These are phyloP conservation scores for Caenorhabditis sulstoni DNA, from an alignment of 2,888 invertebrate genomes.

Conservation along the genomic window DNA sequence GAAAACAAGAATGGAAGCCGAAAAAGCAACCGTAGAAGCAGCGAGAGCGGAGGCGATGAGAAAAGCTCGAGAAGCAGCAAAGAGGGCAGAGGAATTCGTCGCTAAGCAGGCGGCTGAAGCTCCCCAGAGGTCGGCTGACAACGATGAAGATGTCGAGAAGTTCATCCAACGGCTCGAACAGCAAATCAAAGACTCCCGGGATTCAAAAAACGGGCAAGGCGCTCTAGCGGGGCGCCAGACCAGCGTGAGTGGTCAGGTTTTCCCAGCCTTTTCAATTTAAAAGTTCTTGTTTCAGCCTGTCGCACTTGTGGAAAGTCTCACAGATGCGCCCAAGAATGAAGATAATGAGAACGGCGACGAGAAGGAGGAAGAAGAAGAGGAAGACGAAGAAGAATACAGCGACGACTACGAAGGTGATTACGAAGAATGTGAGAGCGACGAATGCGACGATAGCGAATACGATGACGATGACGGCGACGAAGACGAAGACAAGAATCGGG, in stretches of 20 bases:
- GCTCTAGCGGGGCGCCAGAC: conserved; percentile 59
- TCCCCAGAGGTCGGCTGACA: conserved; percentile 10
- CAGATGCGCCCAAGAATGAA: conserved; percentile 36
- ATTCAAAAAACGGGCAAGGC: conserved; percentile 59
- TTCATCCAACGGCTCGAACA: conserved; percentile 30
- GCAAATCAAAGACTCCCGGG: conserved; percentile 25
- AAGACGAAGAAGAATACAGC: too few species aligned
- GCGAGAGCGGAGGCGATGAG: background rate
- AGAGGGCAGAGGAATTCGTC: conserved; percentile 5
- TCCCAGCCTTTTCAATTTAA: background rate
- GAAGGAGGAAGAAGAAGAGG: background rate
- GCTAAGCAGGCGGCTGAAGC: conserved; percentile 2
- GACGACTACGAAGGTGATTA: too few species aligned
- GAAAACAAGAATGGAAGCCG: conserved; percentile 3
- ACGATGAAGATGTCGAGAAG: conserved; percentile 36
- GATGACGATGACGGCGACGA: background rate
- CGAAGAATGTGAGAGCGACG: too few species aligned
- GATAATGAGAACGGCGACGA: background rate
- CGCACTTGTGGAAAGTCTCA: conserved; percentile 49
- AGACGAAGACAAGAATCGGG: conserved; percentile 24
- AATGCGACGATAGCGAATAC: background rate
- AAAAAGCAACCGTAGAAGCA: conserved; percentile 9
- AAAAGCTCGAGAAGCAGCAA: conserved; percentile 10
- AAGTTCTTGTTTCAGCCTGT: conserved; percentile 37
- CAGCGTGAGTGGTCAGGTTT: conserved; percentile 20